These are phyloP conservation scores for Phthorimaea operculella DNA, from an alignment of 1,140 invertebrate genomes.

Conservation along the genomic window DNA sequence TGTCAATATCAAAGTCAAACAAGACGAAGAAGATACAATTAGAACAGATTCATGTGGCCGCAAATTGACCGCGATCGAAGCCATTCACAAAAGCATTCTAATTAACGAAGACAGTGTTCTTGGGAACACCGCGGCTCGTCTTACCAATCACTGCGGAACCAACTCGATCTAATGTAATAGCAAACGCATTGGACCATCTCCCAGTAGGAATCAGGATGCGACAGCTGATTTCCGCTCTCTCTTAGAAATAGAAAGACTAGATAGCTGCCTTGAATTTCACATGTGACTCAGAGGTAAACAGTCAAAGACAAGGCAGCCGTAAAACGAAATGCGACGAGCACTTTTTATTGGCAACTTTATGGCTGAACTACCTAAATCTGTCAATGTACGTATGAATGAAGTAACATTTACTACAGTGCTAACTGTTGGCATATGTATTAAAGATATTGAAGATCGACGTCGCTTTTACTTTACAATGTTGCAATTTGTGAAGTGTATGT, in stretches of 20 bases:
- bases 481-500: too few species aligned
- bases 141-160: slow-evolving; percentile 29
- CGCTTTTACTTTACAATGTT: too few species aligned
- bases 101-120: slow-evolving; percentile 30
- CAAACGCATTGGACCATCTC: slow-evolving; percentile 42
- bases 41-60: slow-evolving; percentile 8
- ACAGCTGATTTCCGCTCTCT: slow-evolving; percentile 53
- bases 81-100: slow-evolving; percentile 29
- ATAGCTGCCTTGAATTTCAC: background rate
- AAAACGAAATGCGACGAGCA: background rate
- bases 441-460: too few species aligned
- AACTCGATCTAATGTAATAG: slow-evolving; percentile 40
- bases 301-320: background rate
- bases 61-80: slow-evolving; percentile 22
- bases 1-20: background rate
- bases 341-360: background rate
- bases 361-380: background rate
- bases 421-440: too few species aligned
- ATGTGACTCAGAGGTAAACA: background rate
- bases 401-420: background rate
- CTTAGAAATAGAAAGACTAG: slow-evolving; percentile 18
- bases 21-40: background rate
- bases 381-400: slow-evolving; percentile 1
- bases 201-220: slow-evolving; percentile 44
- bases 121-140: slow-evolving; percentile 26